phyloP scores from a whole-genome alignment of 2,888 invertebrate species.

The Norana najaformis region DNA sequence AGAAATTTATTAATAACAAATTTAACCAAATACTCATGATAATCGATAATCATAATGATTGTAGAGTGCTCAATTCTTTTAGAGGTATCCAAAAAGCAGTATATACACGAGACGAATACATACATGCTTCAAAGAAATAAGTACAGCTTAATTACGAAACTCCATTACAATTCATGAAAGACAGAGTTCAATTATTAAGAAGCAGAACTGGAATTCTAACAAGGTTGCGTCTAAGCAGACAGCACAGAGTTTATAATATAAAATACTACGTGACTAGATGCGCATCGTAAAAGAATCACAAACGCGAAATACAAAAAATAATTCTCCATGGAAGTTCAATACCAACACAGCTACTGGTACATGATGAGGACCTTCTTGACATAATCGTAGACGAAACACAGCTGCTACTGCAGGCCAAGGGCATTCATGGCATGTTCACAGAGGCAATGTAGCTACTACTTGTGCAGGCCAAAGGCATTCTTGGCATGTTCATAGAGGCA shows the following conservation, averaged over 20 bases:
- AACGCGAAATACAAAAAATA: background rate
- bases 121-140: background rate
- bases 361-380: no score
- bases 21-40: background rate
- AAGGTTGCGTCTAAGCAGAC: background rate
- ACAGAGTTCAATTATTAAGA: background rate
- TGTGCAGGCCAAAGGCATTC: constrained; percentile 53
- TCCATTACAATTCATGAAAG: background rate
- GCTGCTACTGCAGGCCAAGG: no score
- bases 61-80: background rate
- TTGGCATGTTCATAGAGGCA: no score
- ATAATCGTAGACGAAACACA: no score
- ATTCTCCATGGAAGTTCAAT: background rate
- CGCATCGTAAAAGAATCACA: background rate
- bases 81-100: background rate
- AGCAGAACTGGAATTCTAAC: background rate
- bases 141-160: background rate
- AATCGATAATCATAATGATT: background rate
- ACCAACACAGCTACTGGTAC: background rate
- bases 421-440: background rate
- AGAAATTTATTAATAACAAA: background rate
- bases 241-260: background rate
- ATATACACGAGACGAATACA: background rate
- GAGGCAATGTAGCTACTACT: background rate
- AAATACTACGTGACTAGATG: background rate